A percentile compares a stretch with the other conserved stretches of the same genome.
Conservation (phyloP, 2,113 vertebrate species). For the Paraplagusia blochii region DNA sequence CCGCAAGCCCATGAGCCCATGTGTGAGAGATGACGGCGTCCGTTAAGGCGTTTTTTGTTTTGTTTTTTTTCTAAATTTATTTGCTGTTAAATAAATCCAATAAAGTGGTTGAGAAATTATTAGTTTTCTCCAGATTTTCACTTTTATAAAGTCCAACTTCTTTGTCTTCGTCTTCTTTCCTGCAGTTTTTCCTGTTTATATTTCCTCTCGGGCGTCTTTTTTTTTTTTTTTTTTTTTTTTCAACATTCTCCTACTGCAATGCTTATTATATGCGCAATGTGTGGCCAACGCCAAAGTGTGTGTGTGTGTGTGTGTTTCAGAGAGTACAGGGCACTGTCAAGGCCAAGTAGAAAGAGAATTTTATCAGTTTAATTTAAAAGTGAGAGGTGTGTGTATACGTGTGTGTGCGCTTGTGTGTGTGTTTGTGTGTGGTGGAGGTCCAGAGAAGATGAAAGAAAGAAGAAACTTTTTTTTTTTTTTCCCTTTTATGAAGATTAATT, state of each 20-base stretch:
- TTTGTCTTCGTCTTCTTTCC: too few species aligned
- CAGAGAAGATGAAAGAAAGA: slow-evolving; percentile 62
- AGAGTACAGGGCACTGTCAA: slow-evolving; percentile 56
- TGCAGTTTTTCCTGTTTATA: slow-evolving; percentile 1
- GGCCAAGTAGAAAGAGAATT: slow-evolving; percentile 68
- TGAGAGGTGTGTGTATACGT: slow-evolving; percentile 22
- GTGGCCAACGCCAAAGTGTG: slow-evolving; percentile 41
- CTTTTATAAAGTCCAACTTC: too few species aligned
- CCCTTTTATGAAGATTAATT: slow-evolving; percentile 65
- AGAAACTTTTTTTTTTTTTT: slow-evolving; percentile 44
- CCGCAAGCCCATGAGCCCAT: neutral
- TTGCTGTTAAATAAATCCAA: too few species aligned
- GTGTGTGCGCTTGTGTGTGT: slow-evolving; percentile 16
- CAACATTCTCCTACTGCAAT: slow-evolving; percentile 23
- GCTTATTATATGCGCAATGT: slow-evolving; percentile 55
- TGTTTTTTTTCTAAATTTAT: too few species aligned
- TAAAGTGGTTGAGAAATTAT: too few species aligned
- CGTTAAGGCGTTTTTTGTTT: slow-evolving; percentile 5
- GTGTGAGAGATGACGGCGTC: slow-evolving; percentile 17
- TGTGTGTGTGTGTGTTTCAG: slow-evolving; percentile 22
- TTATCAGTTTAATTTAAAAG: slow-evolving; percentile 67
- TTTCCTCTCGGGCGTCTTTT: neutral
- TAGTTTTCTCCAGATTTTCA: too few species aligned
- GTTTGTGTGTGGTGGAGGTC: slow-evolving; percentile 25
- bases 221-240: slow-evolving; percentile 13